These are phyloP conservation scores for Zhuqinia jingwanae DNA, from an alignment of 2,888 invertebrate genomes.

Conservation along the genomic window DNA sequence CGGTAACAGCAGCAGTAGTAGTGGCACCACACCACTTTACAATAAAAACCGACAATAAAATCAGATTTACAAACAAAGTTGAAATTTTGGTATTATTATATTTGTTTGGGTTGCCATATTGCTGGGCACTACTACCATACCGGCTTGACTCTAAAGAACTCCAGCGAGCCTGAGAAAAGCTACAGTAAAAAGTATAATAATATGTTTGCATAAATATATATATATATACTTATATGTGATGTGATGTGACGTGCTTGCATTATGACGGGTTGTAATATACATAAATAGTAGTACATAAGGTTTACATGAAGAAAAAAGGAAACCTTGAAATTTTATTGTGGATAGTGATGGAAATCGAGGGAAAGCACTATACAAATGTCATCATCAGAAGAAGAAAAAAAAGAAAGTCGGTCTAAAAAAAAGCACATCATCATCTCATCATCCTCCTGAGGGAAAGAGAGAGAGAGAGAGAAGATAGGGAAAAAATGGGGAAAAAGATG, in stretches of 20 bases:
- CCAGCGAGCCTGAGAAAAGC: too few relatives aligned
- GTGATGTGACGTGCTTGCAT: background rate
- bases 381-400: background rate
- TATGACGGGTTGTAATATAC: too few relatives aligned
- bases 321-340: background rate
- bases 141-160: too few relatives aligned
- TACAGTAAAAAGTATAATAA: too few relatives aligned
- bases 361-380: conserved; percentile 18
- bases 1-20: background rate
- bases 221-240: background rate
- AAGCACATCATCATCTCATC: too few relatives aligned
- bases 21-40: too few relatives aligned
- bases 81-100: conserved; percentile 2
- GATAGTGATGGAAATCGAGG: background rate
- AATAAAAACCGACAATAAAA: conserved; percentile 19
- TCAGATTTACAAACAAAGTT: conserved; percentile 35
- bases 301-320: background rate
- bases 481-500: background rate
- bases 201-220: too few relatives aligned
- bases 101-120: conserved; percentile 12
- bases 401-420: too few relatives aligned
- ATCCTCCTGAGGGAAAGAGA: too few relatives aligned
- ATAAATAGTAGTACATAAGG: too few relatives aligned
- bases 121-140: background rate
- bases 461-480: too few relatives aligned